Evolutionary conservation across 2,113 vertebrate species (phyloP), one percentile per base, ranked within the genome.

Genomic region (Mormyrus lacerda): DNA sequence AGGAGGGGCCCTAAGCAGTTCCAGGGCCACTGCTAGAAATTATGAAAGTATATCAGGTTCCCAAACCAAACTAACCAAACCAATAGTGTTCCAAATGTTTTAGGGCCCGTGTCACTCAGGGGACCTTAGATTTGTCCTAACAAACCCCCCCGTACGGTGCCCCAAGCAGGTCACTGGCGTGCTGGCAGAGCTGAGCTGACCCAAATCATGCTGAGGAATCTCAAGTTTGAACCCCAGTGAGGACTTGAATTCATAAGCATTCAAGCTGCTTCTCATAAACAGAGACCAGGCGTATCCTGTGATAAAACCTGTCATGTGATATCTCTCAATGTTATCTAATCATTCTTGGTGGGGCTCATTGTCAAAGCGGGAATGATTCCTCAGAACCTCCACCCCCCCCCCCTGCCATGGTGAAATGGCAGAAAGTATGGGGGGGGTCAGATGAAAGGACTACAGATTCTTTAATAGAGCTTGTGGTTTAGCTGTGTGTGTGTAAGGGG

Each of bases 391-490:
- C 13, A 35, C 13, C 31, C 69, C 13, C 27, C 8, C 5, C 73
- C 17, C 15, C 31, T 31, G n/a, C n/a, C 58, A 69, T 11, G n/a
- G 35, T 42, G 15, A 35, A 5, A 4, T 1, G 31, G 69, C 31
- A 35, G 69, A 76, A 31, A 31, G 69, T 76, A 76, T 15, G 10
- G 65, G n/a, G 73, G 69, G 31, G 31, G 35, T 11, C 45, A 27
- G 24, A 47, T 48, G 27, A 48, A 85, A 50, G 48, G 65, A 91
- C 50, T 35, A 65, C 85, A 87, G 87, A 90, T 55, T 35, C 35
- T 83, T 69, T 89, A 88, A 90, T 76, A 35, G 85, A 55, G 51
- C 88, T 79, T 90, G 85, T 86, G 89, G 79, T 88, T 76, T 82
- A 47, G 85, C 88, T 19, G 89, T 82, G 39, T 76, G 87, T 88